phyloP scores from a whole-genome alignment of 1,140 invertebrate species.

The Bilobella aurantiaca region DNA sequence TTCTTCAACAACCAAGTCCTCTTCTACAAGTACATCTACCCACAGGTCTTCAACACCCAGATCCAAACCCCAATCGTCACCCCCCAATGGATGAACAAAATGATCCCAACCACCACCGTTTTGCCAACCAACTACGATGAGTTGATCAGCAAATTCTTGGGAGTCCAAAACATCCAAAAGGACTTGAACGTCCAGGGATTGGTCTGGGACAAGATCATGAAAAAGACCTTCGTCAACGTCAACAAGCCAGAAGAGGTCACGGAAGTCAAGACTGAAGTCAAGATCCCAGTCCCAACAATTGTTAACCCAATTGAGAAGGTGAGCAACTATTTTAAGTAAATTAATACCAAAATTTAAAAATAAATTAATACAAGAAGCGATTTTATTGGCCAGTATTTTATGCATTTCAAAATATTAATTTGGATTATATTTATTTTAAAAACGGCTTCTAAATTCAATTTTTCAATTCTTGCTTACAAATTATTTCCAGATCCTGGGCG shows the following conservation, averaged over 20 bases:
- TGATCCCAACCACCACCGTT: not conserved
- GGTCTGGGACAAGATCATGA: constrained; percentile 18
- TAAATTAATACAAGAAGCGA: not conserved
- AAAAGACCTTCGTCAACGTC: constrained; percentile 12
- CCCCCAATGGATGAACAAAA: not conserved
- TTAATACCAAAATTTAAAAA: not conserved
- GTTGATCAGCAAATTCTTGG: not conserved
- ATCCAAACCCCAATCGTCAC: not conserved
- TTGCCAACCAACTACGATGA: not conserved
- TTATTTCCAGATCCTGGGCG: not conserved
- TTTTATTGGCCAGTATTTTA: not conserved
- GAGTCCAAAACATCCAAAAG: not conserved
- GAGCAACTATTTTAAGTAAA: not conserved
- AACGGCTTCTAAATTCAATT: too few relatives aligned
- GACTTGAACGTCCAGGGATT: constrained; percentile 3
- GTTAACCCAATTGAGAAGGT: too few relatives aligned
- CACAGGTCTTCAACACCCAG: constrained; percentile 7
- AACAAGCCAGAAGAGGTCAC: not conserved
- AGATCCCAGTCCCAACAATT: too few relatives aligned
- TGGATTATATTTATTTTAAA: not conserved
- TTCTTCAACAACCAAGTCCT: constrained; percentile 9
- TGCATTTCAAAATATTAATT: not conserved
- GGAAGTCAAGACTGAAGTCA: not conserved
- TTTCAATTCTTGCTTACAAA: too few relatives aligned
- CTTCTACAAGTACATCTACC: constrained; percentile 28